Conservation (phyloP, 2,797 vertebrate species). For the Apogon talboti region DNA sequence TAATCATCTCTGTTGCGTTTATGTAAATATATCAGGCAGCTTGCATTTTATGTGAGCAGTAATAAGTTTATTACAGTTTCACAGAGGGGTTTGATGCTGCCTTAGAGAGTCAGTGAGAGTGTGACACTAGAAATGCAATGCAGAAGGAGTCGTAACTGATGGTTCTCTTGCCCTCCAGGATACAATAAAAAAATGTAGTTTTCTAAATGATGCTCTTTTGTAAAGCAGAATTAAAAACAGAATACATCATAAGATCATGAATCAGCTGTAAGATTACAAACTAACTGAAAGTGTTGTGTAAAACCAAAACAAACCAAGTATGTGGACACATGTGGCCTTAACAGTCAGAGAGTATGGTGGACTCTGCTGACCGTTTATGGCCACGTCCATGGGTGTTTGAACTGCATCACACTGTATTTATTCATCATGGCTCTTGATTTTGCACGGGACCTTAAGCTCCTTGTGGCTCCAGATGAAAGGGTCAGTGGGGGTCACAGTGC, state of each 20-base stretch:
- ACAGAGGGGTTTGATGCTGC: neutral
- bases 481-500: conserved; percentile 45
- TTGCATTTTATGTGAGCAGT: neutral
- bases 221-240: conserved; percentile 1
- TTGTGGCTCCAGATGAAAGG: conserved; percentile 69
- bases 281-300: neutral
- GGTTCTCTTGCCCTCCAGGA: neutral
- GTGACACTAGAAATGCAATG: neutral
- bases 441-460: conserved; percentile 69
- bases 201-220: neutral
- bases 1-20: neutral
- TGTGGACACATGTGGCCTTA: conserved; percentile 6
- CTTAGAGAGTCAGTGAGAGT: neutral
- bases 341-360: neutral
- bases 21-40: neutral
- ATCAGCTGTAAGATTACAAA: conserved; percentile 1
- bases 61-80: neutral
- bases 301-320: conserved; percentile 3
- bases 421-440: conserved; percentile 59
- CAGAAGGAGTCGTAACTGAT: neutral
- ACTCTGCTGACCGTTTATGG: conserved; percentile 25
- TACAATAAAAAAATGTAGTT: neutral
- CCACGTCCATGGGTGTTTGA: neutral
- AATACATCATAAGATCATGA: conserved; percentile 15
- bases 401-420: conserved; percentile 43